phyloP scores from a whole-genome alignment of 2,888 invertebrate genomes.

The Dryadula phaetusa region DNA sequence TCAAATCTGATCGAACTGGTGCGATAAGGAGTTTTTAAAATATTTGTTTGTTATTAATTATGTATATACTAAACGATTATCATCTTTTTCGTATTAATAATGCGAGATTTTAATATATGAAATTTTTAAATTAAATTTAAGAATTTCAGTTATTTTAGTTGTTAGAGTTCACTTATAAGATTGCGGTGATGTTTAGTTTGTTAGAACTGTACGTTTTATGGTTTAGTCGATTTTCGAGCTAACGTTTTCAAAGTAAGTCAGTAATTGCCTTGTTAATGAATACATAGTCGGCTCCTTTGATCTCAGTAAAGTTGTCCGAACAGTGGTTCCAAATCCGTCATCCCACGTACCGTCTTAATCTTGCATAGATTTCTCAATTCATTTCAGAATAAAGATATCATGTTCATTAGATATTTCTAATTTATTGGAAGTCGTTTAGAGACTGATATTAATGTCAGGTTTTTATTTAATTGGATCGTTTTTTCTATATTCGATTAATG shows the following conservation, averaged over 20 bases:
- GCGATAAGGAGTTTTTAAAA: constrained; percentile 69
- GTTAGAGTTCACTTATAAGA: constrained; percentile 23
- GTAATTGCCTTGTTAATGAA: constrained; percentile 81
- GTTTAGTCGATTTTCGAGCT: constrained; percentile 56
- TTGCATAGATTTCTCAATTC: constrained; percentile 59
- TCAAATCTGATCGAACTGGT: constrained; percentile 78
- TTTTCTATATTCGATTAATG: constrained; percentile 47
- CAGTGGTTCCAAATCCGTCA: constrained; percentile 69
- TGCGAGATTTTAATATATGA: constrained; percentile 31
- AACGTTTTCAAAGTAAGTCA: constrained; percentile 68
- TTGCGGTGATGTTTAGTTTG: constrained; percentile 45
- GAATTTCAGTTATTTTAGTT: constrained; percentile 31
- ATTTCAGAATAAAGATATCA: constrained; percentile 67
- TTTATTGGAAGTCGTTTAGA: constrained; percentile 64
- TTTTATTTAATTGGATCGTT: constrained; percentile 61
- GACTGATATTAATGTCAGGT: constrained; percentile 53
- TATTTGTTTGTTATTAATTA: constrained; percentile 81
- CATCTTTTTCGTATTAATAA: constrained; percentile 45
- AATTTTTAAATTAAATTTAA: background rate
- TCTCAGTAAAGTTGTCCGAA: constrained; percentile 67
- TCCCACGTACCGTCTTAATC: constrained; percentile 57
- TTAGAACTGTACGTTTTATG: constrained; percentile 62
- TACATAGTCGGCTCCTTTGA: constrained; percentile 73
- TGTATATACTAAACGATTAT: constrained; percentile 60
- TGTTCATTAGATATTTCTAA: constrained; percentile 70